Base-by-base conservation (phyloP, 2,113 vertebrate species). In the Strix uralensis region DNA sequence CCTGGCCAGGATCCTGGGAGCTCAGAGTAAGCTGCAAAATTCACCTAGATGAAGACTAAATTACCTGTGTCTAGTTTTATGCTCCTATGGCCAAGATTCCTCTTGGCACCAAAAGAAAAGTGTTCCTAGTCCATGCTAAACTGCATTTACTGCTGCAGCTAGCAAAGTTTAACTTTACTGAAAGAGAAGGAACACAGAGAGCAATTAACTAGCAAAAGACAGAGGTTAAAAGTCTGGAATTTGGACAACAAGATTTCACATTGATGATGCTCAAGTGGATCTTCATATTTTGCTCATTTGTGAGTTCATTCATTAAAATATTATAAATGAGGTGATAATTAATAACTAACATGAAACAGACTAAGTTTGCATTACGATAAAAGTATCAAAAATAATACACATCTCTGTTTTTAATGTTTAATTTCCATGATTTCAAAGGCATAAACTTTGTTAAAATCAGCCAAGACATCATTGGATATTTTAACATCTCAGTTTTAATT, bases 221-320 rank as follows among this genome's bases (percentile, higher is more conserved):
- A 71, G 32, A 92, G 38, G 21, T 40, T 73, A 9, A 71, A 88
- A 70, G 30, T 27, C 71, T 51, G 22, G 34, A 85, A 83, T 29
- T 65, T 1, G 1, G 25, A 20, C 0, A 0, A 74, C 5, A 80
- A 80, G 52, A 52, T 21, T 73, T 58, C 36, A 44, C 5, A 6
- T 62, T 92, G 52, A 18, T 44, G 49, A 58, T 51, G 57, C 25
- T 36, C 27, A 54, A 69, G 58, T 40, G 11, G 20, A 86, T 66
- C 52, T 51, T 85, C 18, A 1, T 34, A 15, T 80, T 92, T 80
- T 62, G 38, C 21, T 66, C 18, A 7, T 93, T 58, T 92, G 7
- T 69, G 67, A 61, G 25, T 81, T 49, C 6, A 5, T 47, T 93
- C 38, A 57, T 82, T 86, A 66, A 38, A 38, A 38, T 38, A 38